phyloP scores from a whole-genome alignment of 2,888 invertebrate species.

The Beris chalybata region DNA sequence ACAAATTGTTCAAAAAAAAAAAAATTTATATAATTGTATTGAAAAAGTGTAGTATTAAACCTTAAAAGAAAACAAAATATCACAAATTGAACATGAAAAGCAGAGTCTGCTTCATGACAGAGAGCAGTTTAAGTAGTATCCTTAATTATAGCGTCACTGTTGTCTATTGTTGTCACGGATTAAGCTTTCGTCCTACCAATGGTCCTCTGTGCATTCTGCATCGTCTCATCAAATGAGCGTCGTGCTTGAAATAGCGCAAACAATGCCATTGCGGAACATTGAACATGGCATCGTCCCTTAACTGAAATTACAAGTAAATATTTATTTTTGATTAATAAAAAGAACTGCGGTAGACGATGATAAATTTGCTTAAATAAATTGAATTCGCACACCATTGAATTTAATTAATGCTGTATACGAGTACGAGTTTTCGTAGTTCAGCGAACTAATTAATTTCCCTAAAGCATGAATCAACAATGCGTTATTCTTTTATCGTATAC shows the following conservation, averaged over 20 bases:
- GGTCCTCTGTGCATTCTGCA: constrained; percentile 70
- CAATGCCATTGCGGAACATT: constrained; percentile 85
- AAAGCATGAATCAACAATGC: too few relatives aligned
- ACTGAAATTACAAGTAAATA: constrained; percentile 7
- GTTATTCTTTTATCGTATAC: too few relatives aligned
- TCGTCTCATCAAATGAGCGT: constrained; percentile 66
- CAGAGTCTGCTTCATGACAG: constrained; percentile 5
- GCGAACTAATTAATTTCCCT: too few relatives aligned
- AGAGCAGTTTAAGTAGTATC: constrained; percentile 2
- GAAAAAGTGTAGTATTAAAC: background rate
- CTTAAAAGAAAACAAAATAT: constrained; percentile 13
- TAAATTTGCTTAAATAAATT: too few relatives aligned
- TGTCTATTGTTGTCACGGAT: constrained; percentile 13
- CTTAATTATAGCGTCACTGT: background rate
- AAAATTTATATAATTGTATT: background rate
- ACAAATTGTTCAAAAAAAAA: too few relatives aligned
- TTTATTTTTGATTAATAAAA: background rate
- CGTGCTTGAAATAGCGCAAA: constrained; percentile 77
- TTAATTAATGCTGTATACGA: too few relatives aligned
- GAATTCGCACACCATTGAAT: too few relatives aligned
- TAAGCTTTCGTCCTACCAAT: constrained; percentile 27
- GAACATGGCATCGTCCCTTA: constrained; percentile 59
- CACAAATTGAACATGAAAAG: constrained; percentile 23
- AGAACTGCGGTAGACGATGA: background rate
- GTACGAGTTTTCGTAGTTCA: too few relatives aligned